phyloP scores from a whole-genome alignment of 2,888 invertebrate species.

The Digitonthophagus gazella region DNA sequence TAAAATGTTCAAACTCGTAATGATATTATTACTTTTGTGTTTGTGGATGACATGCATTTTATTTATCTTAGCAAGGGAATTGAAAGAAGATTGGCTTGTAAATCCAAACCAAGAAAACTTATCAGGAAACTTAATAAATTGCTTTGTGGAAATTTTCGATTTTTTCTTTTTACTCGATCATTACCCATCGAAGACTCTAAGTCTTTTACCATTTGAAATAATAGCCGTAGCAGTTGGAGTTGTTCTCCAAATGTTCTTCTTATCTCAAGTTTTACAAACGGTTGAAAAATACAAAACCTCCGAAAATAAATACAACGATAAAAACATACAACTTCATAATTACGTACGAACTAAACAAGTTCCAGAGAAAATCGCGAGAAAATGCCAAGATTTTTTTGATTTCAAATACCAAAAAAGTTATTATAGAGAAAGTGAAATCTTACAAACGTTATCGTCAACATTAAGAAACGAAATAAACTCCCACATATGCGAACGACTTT shows the following conservation, averaged over 20 bases:
- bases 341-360: slow-evolving; percentile 51
- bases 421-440: slow-evolving; percentile 47
- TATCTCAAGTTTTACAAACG: slow-evolving; percentile 36
- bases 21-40: slow-evolving; percentile 26
- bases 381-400: slow-evolving; percentile 46
- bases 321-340: slow-evolving; percentile 47
- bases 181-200: background rate
- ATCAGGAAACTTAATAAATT: slow-evolving; percentile 17
- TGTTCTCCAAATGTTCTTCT: slow-evolving; percentile 27
- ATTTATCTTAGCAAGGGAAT: slow-evolving; percentile 18
- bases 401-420: slow-evolving; percentile 49
- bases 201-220: slow-evolving; percentile 29
- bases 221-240: slow-evolving; percentile 28
- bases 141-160: slow-evolving; percentile 21
- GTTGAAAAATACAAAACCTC: slow-evolving; percentile 36
- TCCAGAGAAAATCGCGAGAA: slow-evolving; percentile 44
- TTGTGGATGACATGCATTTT: slow-evolving; percentile 30
- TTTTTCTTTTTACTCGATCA: slow-evolving; percentile 20
- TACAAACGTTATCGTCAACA: slow-evolving; percentile 43
- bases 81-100: background rate
- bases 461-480: slow-evolving; percentile 38
- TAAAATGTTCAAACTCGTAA: slow-evolving; percentile 28
- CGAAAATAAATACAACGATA: slow-evolving; percentile 38
- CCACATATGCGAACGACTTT: slow-evolving; percentile 53
- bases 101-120: background rate